Percentiles rank a stretch among this genome's conserved stretches.
These are phyloP conservation scores for Xyrauchen texanus DNA, from an alignment of 2,113 vertebrate genomes.

Conservation along the genomic window DNA sequence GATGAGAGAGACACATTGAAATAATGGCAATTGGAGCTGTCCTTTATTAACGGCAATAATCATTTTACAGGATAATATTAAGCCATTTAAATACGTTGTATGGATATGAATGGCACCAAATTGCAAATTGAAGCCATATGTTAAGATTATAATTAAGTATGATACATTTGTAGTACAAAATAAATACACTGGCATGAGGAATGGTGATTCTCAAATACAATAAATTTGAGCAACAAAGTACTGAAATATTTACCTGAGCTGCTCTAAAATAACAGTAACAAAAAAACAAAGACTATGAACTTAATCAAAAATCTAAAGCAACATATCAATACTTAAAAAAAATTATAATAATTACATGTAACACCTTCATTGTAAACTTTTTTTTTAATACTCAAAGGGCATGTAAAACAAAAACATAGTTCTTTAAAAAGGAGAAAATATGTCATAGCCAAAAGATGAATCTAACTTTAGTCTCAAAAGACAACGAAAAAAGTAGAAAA, in stretches of 20 bases:
- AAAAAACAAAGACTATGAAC: constrained; percentile 4
- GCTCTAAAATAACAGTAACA: constrained; percentile 15
- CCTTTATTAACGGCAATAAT: constrained; percentile 74
- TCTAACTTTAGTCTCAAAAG: constrained; percentile 2
- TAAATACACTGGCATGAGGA: constrained; percentile 61
- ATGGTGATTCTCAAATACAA: constrained; percentile 54
- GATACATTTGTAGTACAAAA: constrained; percentile 64
- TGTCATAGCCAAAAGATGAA: constrained; percentile 13
- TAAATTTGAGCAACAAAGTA: constrained; percentile 40
- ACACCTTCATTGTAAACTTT: constrained; percentile 11
- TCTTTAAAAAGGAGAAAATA: constrained; percentile 28
- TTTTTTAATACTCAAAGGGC: constrained; percentile 1
- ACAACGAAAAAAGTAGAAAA: constrained; percentile 20
- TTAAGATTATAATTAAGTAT: constrained; percentile 47
- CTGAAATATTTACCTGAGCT: constrained; percentile 19
- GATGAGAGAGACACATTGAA: constrained; percentile 56
- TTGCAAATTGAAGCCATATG: constrained; percentile 55
- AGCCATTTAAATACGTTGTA: constrained; percentile 44
- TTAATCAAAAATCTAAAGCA: constrained; percentile 3
- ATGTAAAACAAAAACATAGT: neutral
- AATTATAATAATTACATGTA: neutral
- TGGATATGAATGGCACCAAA: constrained; percentile 52
- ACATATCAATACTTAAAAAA: constrained; percentile 3
- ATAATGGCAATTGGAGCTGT: constrained; percentile 61
- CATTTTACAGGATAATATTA: constrained; percentile 64